These are phyloP conservation scores for Acanthornis magna DNA, from an alignment of 2,797 vertebrate genomes.

Conservation along the genomic window DNA sequence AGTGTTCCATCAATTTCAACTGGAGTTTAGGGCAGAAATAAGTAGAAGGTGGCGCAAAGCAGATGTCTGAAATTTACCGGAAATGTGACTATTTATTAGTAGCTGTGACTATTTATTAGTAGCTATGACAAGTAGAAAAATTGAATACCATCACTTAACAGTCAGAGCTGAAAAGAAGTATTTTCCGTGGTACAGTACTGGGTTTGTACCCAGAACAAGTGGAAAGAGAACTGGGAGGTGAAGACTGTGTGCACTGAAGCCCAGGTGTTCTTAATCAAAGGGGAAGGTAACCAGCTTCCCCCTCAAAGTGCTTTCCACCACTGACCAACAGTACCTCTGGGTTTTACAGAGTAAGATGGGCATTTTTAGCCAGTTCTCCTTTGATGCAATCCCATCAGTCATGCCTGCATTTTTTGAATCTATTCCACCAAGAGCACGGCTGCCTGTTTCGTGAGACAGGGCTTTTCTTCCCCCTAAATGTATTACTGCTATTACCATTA, in stretches of 20 bases:
- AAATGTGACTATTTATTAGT: background rate
- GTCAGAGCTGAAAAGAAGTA: background rate
- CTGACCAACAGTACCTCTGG: background rate
- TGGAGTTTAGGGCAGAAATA: background rate
- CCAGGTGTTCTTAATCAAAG: background rate
- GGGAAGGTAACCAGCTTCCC: background rate
- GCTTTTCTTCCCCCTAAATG: background rate
- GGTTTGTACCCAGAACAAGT: background rate
- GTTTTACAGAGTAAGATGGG: background rate
- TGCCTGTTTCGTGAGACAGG: background rate
- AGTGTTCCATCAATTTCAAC: background rate
- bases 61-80: background rate
- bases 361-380: background rate
- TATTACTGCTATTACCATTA: background rate
- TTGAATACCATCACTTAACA: background rate
- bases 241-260: rapidly evolving
- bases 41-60: background rate
- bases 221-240: background rate
- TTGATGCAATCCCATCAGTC: background rate
- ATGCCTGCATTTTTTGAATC: background rate
- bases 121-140: background rate
- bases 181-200: background rate
- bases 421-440: background rate
- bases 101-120: background rate
- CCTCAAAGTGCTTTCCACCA: background rate